phyloP scores from a whole-genome alignment of 2,888 invertebrate genomes.

The Drosophila mimica region DNA sequence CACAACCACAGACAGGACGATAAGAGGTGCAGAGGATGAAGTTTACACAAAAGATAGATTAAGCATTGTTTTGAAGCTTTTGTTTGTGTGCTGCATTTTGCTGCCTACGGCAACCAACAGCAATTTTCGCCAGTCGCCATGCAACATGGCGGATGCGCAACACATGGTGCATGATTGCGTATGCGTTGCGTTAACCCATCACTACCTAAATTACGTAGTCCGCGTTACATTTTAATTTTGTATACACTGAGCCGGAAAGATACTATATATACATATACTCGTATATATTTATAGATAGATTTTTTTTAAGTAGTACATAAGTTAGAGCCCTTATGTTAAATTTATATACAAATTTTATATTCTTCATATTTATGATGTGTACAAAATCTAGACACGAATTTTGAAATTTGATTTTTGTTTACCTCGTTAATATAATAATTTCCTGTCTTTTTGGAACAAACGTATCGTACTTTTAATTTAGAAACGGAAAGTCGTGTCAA shows the following conservation, averaged over 20 bases:
- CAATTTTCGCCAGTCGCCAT: conserved; percentile 34
- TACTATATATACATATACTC: rapidly evolving
- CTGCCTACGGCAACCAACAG: conserved; percentile 48
- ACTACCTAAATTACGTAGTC: conserved; percentile 15
- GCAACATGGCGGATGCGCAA: conserved; percentile 66
- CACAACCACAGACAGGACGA: not conserved
- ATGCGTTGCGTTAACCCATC: conserved; percentile 43
- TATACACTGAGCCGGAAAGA: not conserved
- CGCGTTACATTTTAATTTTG: conserved; percentile 35
- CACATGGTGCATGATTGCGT: conserved; percentile 44
- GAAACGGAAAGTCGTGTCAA: not conserved
- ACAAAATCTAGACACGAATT: not conserved
- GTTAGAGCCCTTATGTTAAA: no score
- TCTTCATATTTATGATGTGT: not conserved
- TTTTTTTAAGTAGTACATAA: no score
- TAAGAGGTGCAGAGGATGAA: not conserved
- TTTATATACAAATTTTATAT: not conserved
- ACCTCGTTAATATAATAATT: not conserved
- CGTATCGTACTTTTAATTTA: not conserved
- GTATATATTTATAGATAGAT: no score
- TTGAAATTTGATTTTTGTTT: not conserved
- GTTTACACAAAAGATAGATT: conserved; percentile 64
- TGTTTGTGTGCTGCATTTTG: conserved; percentile 10
- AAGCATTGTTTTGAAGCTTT: conserved; percentile 53
- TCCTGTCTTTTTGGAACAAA: not conserved